These are phyloP conservation scores for Chalcosyrphus nemorum DNA, from an alignment of 2,888 invertebrate genomes.

Conservation along the genomic window DNA sequence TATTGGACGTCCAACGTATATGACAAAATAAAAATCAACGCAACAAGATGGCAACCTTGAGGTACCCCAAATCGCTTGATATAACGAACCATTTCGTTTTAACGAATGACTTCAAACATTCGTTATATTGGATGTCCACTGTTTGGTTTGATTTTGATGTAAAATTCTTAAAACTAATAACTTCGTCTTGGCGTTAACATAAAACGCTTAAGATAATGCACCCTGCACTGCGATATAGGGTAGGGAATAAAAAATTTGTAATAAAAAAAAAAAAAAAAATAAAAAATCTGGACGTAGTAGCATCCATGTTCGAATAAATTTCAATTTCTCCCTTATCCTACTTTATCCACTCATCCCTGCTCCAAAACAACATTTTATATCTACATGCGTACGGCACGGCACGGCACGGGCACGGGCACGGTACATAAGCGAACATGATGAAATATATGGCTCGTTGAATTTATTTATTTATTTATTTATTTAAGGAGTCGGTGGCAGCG, in stretches of 20 bases:
- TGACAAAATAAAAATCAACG: no score
- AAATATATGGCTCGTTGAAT: slow-evolving; percentile 61
- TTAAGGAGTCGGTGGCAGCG: slow-evolving; percentile 53
- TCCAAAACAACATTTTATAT: slow-evolving; percentile 48
- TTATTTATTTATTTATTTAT: slow-evolving; percentile 62
- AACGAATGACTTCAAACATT: neutral
- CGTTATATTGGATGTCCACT: neutral
- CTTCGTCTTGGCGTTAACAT: neutral
- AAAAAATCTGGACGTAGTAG: neutral
- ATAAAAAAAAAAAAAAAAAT: neutral
- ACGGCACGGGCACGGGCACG: slow-evolving; percentile 19
- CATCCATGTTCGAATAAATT: slow-evolving; percentile 22
- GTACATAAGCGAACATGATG: slow-evolving; percentile 67
- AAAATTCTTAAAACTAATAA: neutral
- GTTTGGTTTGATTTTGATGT: neutral
- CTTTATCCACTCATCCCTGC: slow-evolving; percentile 52
- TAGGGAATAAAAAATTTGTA: no score
- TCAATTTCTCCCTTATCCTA: slow-evolving; percentile 57
- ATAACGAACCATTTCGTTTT: no score
- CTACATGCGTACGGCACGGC: slow-evolving; percentile 48
- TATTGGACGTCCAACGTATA: no score
- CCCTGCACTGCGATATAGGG: no score
- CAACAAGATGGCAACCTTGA: no score
- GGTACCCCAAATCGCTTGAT: no score
- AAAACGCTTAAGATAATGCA: neutral